Evolutionary conservation across 2,797 vertebrate genomes (phyloP).

Genomic region (Crypturellus tataupa): DNA sequence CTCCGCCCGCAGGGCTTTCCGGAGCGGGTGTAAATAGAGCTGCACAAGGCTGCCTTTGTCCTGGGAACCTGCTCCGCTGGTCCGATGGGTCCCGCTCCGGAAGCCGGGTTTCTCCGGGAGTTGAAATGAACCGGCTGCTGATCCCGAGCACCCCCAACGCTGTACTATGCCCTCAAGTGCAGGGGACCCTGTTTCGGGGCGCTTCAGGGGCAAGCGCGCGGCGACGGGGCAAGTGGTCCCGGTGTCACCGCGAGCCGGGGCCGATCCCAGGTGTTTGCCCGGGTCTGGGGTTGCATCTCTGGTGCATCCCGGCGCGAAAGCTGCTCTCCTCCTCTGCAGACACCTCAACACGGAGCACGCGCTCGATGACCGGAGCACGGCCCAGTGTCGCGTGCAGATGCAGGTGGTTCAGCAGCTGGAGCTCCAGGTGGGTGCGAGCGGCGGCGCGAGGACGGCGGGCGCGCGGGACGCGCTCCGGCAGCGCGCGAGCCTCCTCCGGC

Average conservation of each 20-base stretch:
- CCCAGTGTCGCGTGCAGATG: conserved; percentile 99
- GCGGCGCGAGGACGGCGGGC: neutral
- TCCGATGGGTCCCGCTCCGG: neutral
- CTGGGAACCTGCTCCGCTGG: conserved; percentile 54
- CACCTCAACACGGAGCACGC: conserved; percentile 99
- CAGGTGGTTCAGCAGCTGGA: conserved; percentile 99
- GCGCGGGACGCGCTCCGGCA: no score
- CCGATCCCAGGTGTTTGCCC: neutral
- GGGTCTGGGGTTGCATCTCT: fast-evolving
- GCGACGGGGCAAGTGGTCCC: fast-evolving
- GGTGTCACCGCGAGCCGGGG: neutral
- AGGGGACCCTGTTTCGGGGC: fast-evolving
- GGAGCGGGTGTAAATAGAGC: neutral
- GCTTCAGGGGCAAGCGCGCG: fast-evolving
- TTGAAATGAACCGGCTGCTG: neutral
- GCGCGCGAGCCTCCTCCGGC: neutral
- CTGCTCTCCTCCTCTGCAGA: conserved; percentile 73
- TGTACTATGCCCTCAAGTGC: no score
- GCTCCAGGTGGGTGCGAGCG: conserved; percentile 89
- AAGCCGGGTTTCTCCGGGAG: neutral
- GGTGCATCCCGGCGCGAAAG: neutral
- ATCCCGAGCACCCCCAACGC: neutral
- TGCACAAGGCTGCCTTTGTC: neutral
- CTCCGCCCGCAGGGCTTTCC: neutral
- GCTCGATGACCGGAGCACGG: conserved; percentile 97